Base-by-base conservation (phyloP, 2,888 invertebrate genomes). In the Saturnia japonica region DNA sequence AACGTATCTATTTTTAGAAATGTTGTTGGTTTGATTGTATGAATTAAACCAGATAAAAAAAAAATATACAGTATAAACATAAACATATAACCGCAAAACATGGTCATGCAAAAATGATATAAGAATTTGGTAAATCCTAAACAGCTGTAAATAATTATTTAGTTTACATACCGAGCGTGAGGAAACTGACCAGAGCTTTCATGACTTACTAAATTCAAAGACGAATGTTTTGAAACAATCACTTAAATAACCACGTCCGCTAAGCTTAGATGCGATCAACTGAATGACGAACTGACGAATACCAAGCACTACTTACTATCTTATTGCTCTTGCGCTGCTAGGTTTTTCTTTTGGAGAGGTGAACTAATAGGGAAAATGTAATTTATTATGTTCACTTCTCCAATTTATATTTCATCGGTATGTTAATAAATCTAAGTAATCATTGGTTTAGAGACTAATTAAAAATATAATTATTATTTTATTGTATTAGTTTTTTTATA, bases 111-210 rank as follows among this genome's bases (percentile, higher is more conserved):
- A 19, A 45, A 47, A 47, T 47, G 6, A 47, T 47, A n/a, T 19
- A 47, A 47, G 16, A 47, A 47, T n/a, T 47, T 6, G 19, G 16
- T 22, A 22, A 9, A 7, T 51, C 19, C n/a, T 51, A n/a, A n/a
- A n/a, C n/a, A n/a, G n/a, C n/a, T n/a, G n/a, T n/a, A n/a, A n/a
- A n/a, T n/a, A n/a, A n/a, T n/a, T n/a, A n/a, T n/a, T n/a, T n/a
- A 60, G 14, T 60, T 16, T 76, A 88, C 90, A 88, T 82, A 90
- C 90, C 74, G 72, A 88, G 70, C 74, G 85, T 74, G 54, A 83
- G 74, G 73, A 88, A 82, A 77, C 78, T 78, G 72, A 86, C 66
- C 19, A 82, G 78, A 76, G 77, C 83, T 87, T 88, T 88, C 89
- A 88, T 85, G 81, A 78, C 84, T 69, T 76, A 80, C 72, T 73